Conservation (phyloP, 2,888 invertebrate species). For the Marasmarcha lunaedactyla region DNA sequence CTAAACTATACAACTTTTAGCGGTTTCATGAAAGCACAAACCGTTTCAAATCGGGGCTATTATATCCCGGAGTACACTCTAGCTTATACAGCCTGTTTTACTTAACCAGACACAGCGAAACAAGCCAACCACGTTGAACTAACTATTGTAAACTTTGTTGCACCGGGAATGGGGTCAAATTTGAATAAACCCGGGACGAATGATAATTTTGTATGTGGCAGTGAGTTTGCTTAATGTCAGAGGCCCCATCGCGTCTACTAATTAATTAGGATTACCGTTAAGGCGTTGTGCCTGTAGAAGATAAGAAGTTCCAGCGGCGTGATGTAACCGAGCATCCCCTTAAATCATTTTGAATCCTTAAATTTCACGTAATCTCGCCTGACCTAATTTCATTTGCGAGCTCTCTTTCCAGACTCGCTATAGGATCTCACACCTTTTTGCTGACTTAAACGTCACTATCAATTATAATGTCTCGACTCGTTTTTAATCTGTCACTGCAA, state of each 20-base stretch:
- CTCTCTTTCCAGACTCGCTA: conserved; percentile 31
- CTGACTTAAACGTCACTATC: conserved; percentile 16
- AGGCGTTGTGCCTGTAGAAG: conserved; percentile 35
- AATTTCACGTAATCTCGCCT: conserved; percentile 38
- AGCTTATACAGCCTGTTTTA: too few species aligned
- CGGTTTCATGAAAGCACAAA: too few species aligned
- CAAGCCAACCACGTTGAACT: too few species aligned
- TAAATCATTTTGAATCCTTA: conserved; percentile 38
- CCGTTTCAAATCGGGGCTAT: too few species aligned
- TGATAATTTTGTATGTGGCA: conserved; percentile 18
- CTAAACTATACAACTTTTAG: too few species aligned
- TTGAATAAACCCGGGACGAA: background rate
- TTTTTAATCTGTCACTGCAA: conserved; percentile 3
- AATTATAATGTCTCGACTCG: conserved; percentile 7
- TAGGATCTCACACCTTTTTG: conserved; percentile 26
- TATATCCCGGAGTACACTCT: too few species aligned
- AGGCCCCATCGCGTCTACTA: conserved; percentile 42
- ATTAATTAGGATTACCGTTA: conserved; percentile 59
- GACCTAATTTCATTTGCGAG: conserved; percentile 27
- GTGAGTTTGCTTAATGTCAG: conserved; percentile 32
- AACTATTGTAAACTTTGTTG: too few species aligned
- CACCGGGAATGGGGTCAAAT: too few species aligned
- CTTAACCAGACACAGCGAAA: too few species aligned
- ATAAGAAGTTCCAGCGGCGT: conserved; percentile 45
- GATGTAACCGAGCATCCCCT: conserved; percentile 20